phyloP scores from a whole-genome alignment of 2,113 vertebrate species.

The Toxostoma redivivum region DNA sequence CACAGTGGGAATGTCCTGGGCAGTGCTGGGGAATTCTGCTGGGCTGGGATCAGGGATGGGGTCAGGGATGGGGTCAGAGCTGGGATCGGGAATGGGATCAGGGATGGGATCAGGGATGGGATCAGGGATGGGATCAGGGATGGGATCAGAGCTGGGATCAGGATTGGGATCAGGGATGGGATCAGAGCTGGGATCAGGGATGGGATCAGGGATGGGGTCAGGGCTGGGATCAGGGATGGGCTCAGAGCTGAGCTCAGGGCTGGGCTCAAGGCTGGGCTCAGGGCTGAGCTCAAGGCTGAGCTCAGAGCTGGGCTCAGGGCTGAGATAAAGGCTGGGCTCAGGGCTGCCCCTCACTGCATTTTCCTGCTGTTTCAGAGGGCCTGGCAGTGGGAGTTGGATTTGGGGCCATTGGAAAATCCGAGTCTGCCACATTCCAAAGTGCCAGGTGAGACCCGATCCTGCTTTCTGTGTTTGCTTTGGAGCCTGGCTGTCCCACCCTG shows the following conservation, averaged over 20 bases:
- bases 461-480: rapidly evolving
- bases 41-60: neutral
- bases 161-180: too few relatives aligned
- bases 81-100: too few relatives aligned
- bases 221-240: too few relatives aligned
- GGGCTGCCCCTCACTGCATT: neutral
- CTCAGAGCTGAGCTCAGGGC: neutral
- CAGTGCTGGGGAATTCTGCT: rapidly evolving
- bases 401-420: slow-evolving; percentile 86
- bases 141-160: too few relatives aligned
- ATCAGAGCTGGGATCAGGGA: too few relatives aligned
- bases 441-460: slow-evolving; percentile 78
- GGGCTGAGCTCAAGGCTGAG: neutral
- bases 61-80: neutral
- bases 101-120: too few relatives aligned
- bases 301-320: neutral
- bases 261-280: too few relatives aligned
- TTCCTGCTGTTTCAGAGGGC: slow-evolving; percentile 82
- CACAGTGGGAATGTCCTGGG: rapidly evolving
- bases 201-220: too few relatives aligned
- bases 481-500: rapidly evolving
- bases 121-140: too few relatives aligned
- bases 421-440: slow-evolving; percentile 89
- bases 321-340: neutral
- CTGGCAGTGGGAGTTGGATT: slow-evolving; percentile 96